Conservation (phyloP, 2,113 vertebrate genomes). For the Grus americana region DNA sequence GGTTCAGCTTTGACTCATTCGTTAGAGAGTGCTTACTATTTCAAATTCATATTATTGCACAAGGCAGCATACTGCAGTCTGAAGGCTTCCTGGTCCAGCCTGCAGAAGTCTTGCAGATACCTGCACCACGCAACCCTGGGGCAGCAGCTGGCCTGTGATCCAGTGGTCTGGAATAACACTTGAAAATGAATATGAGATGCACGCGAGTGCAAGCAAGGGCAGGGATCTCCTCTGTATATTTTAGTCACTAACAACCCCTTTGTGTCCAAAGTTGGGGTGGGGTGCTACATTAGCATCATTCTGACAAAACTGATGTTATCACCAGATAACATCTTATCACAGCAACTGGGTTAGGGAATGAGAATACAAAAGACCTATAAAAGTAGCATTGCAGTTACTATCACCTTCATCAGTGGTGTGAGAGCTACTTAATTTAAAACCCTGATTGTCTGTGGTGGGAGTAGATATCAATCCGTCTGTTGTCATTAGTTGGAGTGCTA, state of each 20-base stretch:
- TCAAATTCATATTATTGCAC: neutral
- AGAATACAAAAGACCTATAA: conserved; percentile 1
- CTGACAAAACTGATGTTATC: conserved; percentile 19
- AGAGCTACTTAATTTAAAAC: conserved; percentile 37
- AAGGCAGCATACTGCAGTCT: neutral
- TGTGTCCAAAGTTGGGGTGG: neutral
- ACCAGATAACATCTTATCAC: conserved; percentile 2
- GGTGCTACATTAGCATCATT: neutral
- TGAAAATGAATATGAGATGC: neutral
- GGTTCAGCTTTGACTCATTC: neutral
- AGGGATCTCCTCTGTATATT: neutral
- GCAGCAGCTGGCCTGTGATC: neutral
- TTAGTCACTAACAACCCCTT: neutral
- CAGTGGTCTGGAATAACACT: neutral
- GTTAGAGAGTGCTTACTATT: neutral
- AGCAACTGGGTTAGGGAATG: neutral
- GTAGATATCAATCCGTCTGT: neutral
- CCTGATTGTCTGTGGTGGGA: neutral
- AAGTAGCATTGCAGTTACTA: conserved; percentile 8
- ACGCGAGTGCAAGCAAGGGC: neutral
- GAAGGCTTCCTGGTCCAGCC: neutral
- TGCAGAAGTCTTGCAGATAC: neutral
- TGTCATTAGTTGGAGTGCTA: conserved; percentile 43
- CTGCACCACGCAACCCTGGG: neutral
- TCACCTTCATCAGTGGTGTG: conserved; percentile 3